Evolutionary conservation across 2,888 invertebrate species (phyloP), one percentile per base, ranked within the genome.

Genomic region (Euplexia lucipara): DNA sequence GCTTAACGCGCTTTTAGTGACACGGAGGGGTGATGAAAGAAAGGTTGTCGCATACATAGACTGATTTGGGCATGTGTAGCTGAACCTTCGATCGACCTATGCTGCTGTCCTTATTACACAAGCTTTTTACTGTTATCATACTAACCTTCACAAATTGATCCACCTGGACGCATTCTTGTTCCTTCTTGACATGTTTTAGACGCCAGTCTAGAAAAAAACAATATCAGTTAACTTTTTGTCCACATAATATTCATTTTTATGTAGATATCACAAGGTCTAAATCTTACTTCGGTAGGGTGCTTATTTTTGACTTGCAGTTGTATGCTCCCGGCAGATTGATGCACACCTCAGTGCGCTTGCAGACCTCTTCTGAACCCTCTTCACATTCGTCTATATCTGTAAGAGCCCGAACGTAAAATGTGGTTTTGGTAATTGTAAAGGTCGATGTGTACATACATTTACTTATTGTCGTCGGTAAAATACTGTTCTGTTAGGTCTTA

Each of bases 301-400:
- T 93, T 70, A 94, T 92, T 75, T 95, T 95, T 0, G 94, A 98
- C 51, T 97, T 96, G 88, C 98, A 98, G 53, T 97, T 95, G 88
- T 98, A 98, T 1, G 97, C 97, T n/a, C 99, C 99, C 0, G 96
- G 96, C 8, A 97, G 96, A 88, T 99, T 99, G 63, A 97, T 95
- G 87, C 99, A 99, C n/a, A 97, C 96, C 89, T 99, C 98, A 10
- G 96, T 96, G 1, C 95, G 92, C 4, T 96, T 96, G 88, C 99
- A 99, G 56, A 97, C 96, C 83, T 98, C 97, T 0, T 98, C 98
- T 0, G 95, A 96, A 12, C 97, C 97, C 35, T 96, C 96, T 12
- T 96, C 96, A 86, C 99, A 99, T 89, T 99, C 99, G 88, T 99
- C 97, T 49, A 98, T 96, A 91, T 99, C 99, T 98, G 87, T 0